A percentile compares a stretch with the other conserved stretches of the same genome.
phyloP scores from a whole-genome alignment of 92 coral and sea anemone genomes.

The Ricordea florida region DNA sequence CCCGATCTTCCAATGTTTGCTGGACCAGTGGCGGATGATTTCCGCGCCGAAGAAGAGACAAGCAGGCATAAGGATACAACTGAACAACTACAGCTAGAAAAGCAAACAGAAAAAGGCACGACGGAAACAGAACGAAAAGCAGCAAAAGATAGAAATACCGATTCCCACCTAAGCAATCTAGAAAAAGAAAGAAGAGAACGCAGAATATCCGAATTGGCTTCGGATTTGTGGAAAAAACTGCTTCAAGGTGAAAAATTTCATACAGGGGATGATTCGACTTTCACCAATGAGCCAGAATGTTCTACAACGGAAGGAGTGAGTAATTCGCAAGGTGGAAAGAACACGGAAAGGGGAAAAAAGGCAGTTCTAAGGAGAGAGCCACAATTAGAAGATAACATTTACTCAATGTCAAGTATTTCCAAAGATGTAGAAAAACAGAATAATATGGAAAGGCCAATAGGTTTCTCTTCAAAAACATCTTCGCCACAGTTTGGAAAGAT shows the following conservation, averaged over 20 bases:
- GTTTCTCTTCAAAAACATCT: too few species aligned
- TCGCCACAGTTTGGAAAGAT: too few species aligned
- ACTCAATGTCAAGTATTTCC: too few species aligned
- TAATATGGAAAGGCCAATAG: too few species aligned
- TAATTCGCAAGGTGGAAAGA: not conserved
- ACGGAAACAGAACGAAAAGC: not conserved
- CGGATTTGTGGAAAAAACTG: conserved; percentile 48
- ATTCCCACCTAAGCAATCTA: not conserved
- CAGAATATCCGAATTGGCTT: conserved; percentile 19
- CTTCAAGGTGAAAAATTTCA: conserved; percentile 43
- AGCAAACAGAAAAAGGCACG: not conserved
- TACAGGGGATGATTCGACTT: not conserved
- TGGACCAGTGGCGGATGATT: not conserved
- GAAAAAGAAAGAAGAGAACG: conserved; percentile 17
- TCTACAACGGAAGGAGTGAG: not conserved
- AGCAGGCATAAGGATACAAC: not conserved
- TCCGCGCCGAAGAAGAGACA: not conserved
- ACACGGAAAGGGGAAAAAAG: too few species aligned
- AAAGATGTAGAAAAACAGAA: too few species aligned
- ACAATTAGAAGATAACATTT: too few species aligned
- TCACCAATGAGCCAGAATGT: not conserved
- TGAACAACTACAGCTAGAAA: not conserved
- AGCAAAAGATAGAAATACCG: not conserved
- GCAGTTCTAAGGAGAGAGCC: too few species aligned
- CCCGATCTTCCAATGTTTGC: not conserved